Evolutionary conservation across 2,113 vertebrate genomes (phyloP), one percentile per base, ranked within the genome.

Genomic region (Cryptotis parvus): DNA sequence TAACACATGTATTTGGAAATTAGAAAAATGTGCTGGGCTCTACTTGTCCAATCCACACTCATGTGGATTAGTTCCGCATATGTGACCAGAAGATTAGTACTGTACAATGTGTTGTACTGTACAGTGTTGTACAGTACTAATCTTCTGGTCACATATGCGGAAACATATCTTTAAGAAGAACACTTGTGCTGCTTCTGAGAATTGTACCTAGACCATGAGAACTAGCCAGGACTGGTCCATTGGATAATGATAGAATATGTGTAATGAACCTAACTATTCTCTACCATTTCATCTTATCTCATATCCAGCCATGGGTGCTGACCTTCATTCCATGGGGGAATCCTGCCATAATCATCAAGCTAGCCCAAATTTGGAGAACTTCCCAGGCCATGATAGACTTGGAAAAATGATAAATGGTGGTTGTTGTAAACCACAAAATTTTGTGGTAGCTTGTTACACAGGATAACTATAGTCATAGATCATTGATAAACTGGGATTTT

Each of bases 221-320:
- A 35, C 8, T 29, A 90, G 3, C 37, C 27, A 0, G 0, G n/a
- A 18, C 11, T 22, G 24, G 35, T 4, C n/a, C 43, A 10, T 24
- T 24, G 1, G 31, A 86, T 58, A 20, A n/a, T 20, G 22, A 90
- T 27, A 39, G 0, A 73, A 6, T 20, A 1, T 0, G 0, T 24
- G 4, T 39, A 49, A 3, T 20, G 33, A n/a, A 69, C 29, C 6
- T 15, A 61, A 74, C 27, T 18, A 10, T 29, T 75, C 26, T 45
- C 9, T 14, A 33, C 27, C 27, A 65, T 4, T 3, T 65, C 26
- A 31, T 12, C 16, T 37, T 29, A 8, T 65, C 27, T 9, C 11
- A 20, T 58, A 58, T 24, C 55, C 4, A 24, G 4, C 55, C 22
- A 58, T 24, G 55, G 18, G 2, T 61, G 29, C 29, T 78, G 65